phyloP scores from a whole-genome alignment of 2,888 invertebrate species.

The Chymomyza procnemis region DNA sequence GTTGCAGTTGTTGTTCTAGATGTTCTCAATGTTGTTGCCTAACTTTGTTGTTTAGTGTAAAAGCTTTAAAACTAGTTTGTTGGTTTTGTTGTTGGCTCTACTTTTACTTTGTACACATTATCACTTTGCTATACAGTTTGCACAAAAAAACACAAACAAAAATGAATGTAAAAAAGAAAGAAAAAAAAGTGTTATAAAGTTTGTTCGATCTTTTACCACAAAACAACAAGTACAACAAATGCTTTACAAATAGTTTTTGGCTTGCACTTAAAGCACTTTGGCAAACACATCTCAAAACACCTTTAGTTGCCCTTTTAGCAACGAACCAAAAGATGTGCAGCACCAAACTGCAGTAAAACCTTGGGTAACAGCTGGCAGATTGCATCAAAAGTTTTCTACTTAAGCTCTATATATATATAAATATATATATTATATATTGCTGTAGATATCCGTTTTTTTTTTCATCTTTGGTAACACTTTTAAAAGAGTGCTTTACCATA shows the following conservation, averaged over 20 bases:
- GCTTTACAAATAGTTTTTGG: conserved; percentile 52
- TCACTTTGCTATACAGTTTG: conserved; percentile 49
- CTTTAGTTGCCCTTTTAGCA: conserved; percentile 56
- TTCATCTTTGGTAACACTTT: conserved; percentile 31
- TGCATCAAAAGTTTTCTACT: conserved; percentile 36
- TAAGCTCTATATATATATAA: conserved; percentile 11
- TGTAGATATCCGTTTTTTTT: neutral
- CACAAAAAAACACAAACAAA: neutral
- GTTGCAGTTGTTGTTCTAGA: conserved; percentile 12
- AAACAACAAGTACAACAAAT: conserved; percentile 6
- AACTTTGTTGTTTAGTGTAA: conserved; percentile 69
- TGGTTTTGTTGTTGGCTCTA: conserved; percentile 26
- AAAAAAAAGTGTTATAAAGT: conserved; percentile 39
- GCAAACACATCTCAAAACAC: conserved; percentile 56
- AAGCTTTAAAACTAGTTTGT: conserved; percentile 44
- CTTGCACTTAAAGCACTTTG: conserved; percentile 59
- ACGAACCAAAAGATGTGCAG: conserved; percentile 4
- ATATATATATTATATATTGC: neutral
- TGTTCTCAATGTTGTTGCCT: conserved; percentile 33
- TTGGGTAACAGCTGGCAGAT: conserved; percentile 40
- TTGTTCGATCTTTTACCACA: conserved; percentile 54
- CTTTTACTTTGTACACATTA: conserved; percentile 67
- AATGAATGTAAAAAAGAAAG: neutral
- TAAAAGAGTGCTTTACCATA: neutral
- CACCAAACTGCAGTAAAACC: neutral